Evolutionary conservation across 2,888 invertebrate genomes (phyloP).

Genomic region (Torymus auratus): DNA sequence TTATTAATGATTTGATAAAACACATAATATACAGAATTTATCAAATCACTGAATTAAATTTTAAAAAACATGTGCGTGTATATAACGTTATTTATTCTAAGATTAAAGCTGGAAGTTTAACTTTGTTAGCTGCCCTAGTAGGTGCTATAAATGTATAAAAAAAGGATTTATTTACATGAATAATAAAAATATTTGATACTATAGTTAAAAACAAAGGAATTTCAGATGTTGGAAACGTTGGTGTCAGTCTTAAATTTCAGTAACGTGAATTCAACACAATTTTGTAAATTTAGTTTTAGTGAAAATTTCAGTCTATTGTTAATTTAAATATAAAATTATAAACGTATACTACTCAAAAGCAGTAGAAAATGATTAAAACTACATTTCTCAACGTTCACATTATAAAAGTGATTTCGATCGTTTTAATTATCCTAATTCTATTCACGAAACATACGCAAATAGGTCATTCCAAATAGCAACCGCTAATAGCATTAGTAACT

Average conservation of each 20-base stretch:
- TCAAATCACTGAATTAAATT: conserved; percentile 37
- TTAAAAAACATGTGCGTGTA: conserved; percentile 41
- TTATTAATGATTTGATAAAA: conserved; percentile 52
- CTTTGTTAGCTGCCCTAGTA: conserved; percentile 24
- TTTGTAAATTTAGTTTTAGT: too few species aligned
- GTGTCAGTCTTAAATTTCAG: too few species aligned
- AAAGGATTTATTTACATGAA: conserved; percentile 44
- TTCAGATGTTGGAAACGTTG: conserved; percentile 21
- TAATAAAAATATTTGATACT: conserved; percentile 4
- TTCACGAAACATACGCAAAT: too few species aligned
- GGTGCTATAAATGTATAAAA: conserved; percentile 52
- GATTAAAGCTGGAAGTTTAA: conserved; percentile 23
- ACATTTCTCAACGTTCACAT: neutral
- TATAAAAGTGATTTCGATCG: too few species aligned
- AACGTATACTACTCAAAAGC: too few species aligned
- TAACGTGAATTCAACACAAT: too few species aligned
- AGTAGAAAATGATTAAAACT: too few species aligned
- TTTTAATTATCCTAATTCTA: too few species aligned
- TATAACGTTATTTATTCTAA: conserved; percentile 35
- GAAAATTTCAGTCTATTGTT: too few species aligned
- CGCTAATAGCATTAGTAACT: too few species aligned
- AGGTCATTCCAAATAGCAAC: too few species aligned
- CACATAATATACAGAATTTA: conserved; percentile 17
- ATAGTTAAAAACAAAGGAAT: conserved; percentile 3
- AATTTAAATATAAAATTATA: too few species aligned